Conservation (phyloP, 2,113 vertebrate species). For the Pterocles gutturalis region DNA sequence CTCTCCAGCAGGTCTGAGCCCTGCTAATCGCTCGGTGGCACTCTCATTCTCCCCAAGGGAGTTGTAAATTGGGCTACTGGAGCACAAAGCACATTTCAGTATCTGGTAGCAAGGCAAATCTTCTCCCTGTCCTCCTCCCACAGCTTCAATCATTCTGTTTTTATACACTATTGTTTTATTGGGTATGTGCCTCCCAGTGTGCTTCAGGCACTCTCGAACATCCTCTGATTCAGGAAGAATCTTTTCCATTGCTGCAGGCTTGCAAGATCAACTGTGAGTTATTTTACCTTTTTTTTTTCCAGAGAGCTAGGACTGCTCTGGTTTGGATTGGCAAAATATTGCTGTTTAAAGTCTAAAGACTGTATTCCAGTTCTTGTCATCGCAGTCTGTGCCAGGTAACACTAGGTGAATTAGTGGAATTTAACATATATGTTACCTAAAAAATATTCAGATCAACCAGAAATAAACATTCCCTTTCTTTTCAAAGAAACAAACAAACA, state of each 20-base stretch:
- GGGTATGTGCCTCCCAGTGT: constrained; percentile 5
- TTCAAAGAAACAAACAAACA: neutral
- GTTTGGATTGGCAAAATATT: neutral
- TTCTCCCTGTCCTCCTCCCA: neutral
- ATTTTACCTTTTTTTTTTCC: neutral
- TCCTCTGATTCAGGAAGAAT: constrained; percentile 2
- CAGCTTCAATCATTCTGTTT: neutral
- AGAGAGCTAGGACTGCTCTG: neutral
- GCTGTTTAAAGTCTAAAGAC: neutral
- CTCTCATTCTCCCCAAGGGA: neutral
- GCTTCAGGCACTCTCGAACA: constrained; percentile 6
- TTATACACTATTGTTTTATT: neutral
- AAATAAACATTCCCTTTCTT: neutral
- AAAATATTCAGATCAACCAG: neutral
- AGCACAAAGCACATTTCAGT: neutral
- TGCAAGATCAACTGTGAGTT: neutral
- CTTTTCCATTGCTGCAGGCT: constrained; percentile 12
- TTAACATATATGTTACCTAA: neutral
- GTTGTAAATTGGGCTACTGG: neutral
- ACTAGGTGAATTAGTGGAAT: neutral
- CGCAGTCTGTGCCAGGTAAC: neutral
- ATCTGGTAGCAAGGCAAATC: neutral
- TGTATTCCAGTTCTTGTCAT: neutral
- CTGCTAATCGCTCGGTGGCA: neutral
- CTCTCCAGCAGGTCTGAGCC: neutral